phyloP scores from a whole-genome alignment of 2,113 vertebrate genomes.

The Caranx ignobilis region DNA sequence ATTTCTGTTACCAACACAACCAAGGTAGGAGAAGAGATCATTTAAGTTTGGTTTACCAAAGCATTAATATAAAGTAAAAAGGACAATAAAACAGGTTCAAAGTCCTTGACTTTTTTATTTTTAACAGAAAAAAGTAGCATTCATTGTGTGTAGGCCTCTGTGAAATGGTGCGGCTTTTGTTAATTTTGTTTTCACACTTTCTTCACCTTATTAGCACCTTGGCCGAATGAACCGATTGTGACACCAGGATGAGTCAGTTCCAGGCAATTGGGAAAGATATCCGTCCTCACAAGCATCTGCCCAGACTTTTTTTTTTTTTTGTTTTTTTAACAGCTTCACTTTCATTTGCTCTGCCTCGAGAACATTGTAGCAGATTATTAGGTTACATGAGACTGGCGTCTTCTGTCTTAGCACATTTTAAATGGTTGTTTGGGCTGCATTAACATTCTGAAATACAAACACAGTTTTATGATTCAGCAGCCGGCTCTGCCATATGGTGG shows the following conservation, averaged over 20 bases:
- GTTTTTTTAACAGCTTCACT: not conserved
- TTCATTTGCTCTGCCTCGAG: not conserved
- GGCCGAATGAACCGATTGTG: not conserved
- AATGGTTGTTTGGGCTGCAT: not conserved
- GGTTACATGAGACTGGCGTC: not conserved
- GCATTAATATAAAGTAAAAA: not conserved
- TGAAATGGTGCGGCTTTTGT: not conserved
- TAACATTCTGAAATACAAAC: not conserved
- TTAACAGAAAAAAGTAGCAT: not conserved
- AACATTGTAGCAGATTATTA: not conserved
- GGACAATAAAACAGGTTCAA: not conserved
- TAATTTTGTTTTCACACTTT: constrained; percentile 13
- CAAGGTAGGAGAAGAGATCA: no score
- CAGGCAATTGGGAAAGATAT: not conserved
- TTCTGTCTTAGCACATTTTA: not conserved
- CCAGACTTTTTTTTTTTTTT: not conserved
- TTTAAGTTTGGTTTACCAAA: not conserved
- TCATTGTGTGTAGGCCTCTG: not conserved
- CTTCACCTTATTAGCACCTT: constrained; percentile 13
- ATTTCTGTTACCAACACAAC: no score
- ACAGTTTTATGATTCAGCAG: no score
- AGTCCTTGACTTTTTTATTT: not conserved
- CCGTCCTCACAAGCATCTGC: not conserved
- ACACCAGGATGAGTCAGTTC: not conserved
- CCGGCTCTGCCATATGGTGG: no score